Percentiles rank a stretch among this genome's conserved stretches.
These are phyloP conservation scores for Leptobrachium leishanense DNA, from an alignment of 2,113 vertebrate genomes.

Conservation along the genomic window DNA sequence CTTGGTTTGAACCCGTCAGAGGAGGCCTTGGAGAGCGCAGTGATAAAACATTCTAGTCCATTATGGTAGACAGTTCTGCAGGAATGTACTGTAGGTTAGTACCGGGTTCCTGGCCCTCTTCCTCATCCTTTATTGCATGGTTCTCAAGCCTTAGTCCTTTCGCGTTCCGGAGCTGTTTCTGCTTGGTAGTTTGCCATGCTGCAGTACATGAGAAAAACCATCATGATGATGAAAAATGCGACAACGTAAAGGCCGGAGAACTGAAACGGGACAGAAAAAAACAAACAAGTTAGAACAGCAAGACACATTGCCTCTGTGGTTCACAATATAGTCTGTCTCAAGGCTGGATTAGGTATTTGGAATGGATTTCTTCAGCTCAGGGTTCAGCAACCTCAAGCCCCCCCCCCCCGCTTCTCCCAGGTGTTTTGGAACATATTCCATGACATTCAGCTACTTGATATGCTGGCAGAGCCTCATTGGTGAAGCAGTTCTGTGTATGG, in stretches of 20 bases:
- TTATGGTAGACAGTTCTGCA: constrained; percentile 16
- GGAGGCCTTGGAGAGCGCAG: background rate
- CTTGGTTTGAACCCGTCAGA: background rate
- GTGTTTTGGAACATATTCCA: too few relatives aligned
- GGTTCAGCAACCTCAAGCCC: too few relatives aligned
- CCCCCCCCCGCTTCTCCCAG: too few relatives aligned
- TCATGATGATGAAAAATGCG: constrained; percentile 81
- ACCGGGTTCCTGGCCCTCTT: constrained; percentile 53
- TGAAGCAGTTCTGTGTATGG: too few relatives aligned
- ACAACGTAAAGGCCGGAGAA: constrained; percentile 87
- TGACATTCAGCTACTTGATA: too few relatives aligned
- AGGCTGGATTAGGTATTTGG: too few relatives aligned
- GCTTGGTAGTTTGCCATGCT: constrained; percentile 64
- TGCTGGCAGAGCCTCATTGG: too few relatives aligned
- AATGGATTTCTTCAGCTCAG: too few relatives aligned
- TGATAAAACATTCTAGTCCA: background rate
- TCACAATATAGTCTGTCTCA: too few relatives aligned
- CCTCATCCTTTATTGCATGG: constrained; percentile 54
- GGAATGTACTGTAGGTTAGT: constrained; percentile 49
- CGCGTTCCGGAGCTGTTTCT: constrained; percentile 41
- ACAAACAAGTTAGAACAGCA: background rate
- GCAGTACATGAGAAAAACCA: constrained; percentile 85
- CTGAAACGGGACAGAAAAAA: constrained; percentile 52
- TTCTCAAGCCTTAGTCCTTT: constrained; percentile 64
- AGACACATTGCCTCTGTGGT: too few relatives aligned